Conservation (phyloP, 2,888 invertebrate genomes). For the Eupsilia transversa region DNA sequence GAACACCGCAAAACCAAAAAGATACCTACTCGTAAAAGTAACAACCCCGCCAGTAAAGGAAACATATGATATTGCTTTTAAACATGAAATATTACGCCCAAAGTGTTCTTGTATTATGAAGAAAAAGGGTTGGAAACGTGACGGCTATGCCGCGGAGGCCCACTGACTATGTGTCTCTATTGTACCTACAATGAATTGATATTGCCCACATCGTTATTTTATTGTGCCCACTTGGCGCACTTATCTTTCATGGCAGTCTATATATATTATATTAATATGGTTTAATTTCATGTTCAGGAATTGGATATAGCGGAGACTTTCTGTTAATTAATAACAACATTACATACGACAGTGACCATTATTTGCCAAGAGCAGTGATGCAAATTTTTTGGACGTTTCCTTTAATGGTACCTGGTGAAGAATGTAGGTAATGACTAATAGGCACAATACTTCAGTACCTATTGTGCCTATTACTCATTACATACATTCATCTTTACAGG, state of each 20-base stretch:
- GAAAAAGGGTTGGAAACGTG: conserved; percentile 88
- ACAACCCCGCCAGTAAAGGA: conserved; percentile 75
- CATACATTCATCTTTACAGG: too few relatives aligned
- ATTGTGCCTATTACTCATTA: too few relatives aligned
- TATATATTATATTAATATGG: conserved; percentile 3
- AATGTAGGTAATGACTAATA: neutral
- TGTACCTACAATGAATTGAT: conserved; percentile 85
- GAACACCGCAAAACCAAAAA: conserved; percentile 46
- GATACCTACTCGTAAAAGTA: conserved; percentile 66
- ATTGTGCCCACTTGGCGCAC: conserved; percentile 56
- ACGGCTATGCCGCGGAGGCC: conserved; percentile 73
- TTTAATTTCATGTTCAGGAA: neutral
- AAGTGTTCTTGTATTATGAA: conserved; percentile 83
- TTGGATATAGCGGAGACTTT: neutral
- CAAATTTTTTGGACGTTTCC: neutral
- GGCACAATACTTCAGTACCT: too few relatives aligned
- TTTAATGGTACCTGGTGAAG: neutral
- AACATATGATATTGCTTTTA: conserved; percentile 87
- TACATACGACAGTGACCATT: neutral
- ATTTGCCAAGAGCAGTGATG: neutral
- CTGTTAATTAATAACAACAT: neutral
- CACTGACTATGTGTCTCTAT: conserved; percentile 81
- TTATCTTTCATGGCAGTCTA: conserved; percentile 58
- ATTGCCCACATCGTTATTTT: conserved; percentile 71
- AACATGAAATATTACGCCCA: conserved; percentile 86